phyloP scores from a whole-genome alignment of 2,113 vertebrate genomes.

The Psittacus erithacus region DNA sequence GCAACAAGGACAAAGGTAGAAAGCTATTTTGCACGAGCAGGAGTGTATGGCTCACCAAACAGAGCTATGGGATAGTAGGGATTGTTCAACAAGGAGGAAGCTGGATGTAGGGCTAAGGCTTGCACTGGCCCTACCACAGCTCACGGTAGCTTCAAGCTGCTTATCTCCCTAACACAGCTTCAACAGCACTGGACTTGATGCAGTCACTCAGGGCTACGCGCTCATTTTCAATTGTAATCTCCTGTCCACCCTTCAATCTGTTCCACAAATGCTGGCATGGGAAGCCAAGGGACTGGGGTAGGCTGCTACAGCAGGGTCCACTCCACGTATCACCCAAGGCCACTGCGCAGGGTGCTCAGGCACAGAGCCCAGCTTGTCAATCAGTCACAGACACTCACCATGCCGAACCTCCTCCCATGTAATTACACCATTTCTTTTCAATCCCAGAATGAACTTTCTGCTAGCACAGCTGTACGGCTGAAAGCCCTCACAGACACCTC shows the following conservation, averaged over 20 bases:
- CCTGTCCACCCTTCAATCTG: not conserved
- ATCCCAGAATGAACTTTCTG: not conserved
- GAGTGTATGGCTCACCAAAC: not conserved
- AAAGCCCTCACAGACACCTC: not conserved
- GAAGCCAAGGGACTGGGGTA: fast-evolving
- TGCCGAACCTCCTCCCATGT: fast-evolving
- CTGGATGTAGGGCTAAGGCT: not conserved
- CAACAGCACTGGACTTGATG: not conserved
- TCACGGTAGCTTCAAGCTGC: not conserved
- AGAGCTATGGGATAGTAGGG: not conserved
- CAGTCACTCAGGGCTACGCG: not conserved
- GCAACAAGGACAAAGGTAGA: not conserved
- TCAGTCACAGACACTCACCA: fast-evolving
- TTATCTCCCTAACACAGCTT: not conserved
- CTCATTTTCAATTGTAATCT: not conserved
- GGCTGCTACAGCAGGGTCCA: not conserved
- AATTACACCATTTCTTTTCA: not conserved
- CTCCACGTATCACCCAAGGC: not conserved
- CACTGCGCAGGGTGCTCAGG: not conserved
- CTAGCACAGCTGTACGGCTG: not conserved
- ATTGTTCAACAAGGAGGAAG: not conserved
- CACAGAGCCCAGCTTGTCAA: not conserved
- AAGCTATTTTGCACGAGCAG: not conserved
- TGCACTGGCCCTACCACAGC: not conserved
- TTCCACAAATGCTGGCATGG: fast-evolving